Conservation (phyloP, 2,113 vertebrate genomes). For the Chunga burmeisteri region DNA sequence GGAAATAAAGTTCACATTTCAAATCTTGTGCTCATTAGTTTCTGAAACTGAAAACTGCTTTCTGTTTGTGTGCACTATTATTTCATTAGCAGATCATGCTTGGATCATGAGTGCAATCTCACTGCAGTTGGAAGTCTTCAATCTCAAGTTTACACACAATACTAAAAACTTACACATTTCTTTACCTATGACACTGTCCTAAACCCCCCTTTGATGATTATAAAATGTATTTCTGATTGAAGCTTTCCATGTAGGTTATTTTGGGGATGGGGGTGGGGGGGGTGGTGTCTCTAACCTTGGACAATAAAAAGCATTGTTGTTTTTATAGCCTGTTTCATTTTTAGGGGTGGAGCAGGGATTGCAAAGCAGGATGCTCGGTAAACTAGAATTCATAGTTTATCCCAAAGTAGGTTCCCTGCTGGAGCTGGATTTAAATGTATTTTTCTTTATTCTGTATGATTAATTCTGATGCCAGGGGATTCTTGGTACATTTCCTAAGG, state of each 20-base stretch:
- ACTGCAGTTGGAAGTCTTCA: background rate
- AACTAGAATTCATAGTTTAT: conserved; percentile 5
- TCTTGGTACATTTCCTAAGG: conserved; percentile 30
- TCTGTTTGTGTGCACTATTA: background rate
- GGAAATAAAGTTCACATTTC: background rate
- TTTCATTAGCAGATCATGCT: background rate
- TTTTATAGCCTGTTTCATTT: background rate
- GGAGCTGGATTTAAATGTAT: background rate
- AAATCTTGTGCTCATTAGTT: background rate
- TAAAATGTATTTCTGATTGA: background rate
- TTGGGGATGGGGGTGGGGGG: no score
- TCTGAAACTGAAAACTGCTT: background rate
- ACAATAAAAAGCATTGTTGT: background rate
- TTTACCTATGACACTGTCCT: background rate
- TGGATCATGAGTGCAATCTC: background rate
- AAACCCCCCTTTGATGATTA: background rate
- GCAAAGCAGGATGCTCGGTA: background rate
- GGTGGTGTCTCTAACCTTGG: background rate
- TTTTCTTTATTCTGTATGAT: conserved; percentile 1
- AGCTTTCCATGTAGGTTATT: background rate
- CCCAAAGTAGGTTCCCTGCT: background rate
- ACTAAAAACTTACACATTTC: background rate
- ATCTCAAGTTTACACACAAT: background rate
- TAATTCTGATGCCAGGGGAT: conserved; percentile 22
- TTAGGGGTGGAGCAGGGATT: background rate